Evolutionary conservation across 2,113 vertebrate genomes (phyloP).

Genomic region (Atlantisia rogersi): DNA sequence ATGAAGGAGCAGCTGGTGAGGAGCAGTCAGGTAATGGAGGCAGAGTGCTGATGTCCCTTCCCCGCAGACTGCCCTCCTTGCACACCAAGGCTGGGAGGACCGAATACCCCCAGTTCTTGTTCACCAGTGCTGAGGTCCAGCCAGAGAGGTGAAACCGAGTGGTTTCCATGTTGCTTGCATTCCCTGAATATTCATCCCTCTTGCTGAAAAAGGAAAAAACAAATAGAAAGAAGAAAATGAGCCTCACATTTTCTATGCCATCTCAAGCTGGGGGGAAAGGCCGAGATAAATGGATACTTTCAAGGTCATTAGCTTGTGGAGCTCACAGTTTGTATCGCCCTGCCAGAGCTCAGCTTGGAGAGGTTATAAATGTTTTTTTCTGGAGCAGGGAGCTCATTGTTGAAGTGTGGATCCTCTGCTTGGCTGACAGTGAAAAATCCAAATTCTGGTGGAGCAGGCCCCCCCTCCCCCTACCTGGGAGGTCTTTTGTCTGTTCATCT

Average conservation of each 20-base stretch:
- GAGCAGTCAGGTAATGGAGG: slow-evolving; percentile 8
- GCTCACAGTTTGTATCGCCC: slow-evolving; percentile 57
- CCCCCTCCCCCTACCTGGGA: background rate
- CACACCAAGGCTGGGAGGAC: background rate
- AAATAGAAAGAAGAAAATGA: slow-evolving; percentile 55
- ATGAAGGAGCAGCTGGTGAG: background rate
- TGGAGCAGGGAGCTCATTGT: slow-evolving; percentile 69
- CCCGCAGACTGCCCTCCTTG: background rate
- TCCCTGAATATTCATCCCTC: slow-evolving; percentile 50
- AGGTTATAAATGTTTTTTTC: slow-evolving; percentile 75
- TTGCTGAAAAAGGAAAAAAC: slow-evolving; percentile 41
- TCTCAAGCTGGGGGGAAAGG: slow-evolving; percentile 73
- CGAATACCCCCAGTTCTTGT: background rate
- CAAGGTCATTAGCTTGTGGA: slow-evolving; percentile 78
- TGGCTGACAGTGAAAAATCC: slow-evolving; percentile 73
- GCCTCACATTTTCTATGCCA: slow-evolving; percentile 65
- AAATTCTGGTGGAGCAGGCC: slow-evolving; percentile 27
- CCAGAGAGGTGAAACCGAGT: background rate
- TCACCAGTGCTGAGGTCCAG: background rate
- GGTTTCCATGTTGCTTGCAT: background rate
- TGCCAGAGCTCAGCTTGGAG: slow-evolving; percentile 72
- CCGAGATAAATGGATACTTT: slow-evolving; percentile 79
- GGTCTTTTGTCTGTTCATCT: slow-evolving; percentile 37
- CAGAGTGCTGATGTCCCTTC: slow-evolving; percentile 36
- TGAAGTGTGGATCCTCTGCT: slow-evolving; percentile 60